Percentiles rank a stretch among this genome's conserved stretches.
Conservation (phyloP, 1,140 invertebrate genomes). For the Atta colombica region DNA sequence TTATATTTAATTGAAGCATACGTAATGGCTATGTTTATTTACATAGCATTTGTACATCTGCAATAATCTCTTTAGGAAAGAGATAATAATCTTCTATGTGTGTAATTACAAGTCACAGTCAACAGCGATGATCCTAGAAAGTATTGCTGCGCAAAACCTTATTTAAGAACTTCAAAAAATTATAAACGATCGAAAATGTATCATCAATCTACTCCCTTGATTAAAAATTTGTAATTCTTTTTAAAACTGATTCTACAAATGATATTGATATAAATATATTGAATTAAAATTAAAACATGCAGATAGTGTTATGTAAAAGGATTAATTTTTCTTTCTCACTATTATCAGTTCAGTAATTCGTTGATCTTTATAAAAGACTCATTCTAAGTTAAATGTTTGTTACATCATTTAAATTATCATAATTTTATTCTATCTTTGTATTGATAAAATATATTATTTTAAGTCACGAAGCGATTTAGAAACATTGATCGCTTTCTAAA, state of each 20-base stretch:
- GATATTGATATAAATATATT: background rate
- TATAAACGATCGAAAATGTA: background rate
- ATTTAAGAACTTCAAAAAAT: conserved; percentile 19
- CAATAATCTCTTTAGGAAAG: conserved; percentile 42
- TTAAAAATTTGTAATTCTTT: conserved; percentile 12
- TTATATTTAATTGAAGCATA: conserved; percentile 35
- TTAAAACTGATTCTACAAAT: background rate
- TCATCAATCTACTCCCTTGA: background rate
- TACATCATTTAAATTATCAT: conserved; percentile 3
- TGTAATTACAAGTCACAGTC: conserved; percentile 20
- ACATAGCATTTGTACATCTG: conserved; percentile 50
- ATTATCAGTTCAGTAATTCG: conserved; percentile 17
- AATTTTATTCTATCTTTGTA: background rate
- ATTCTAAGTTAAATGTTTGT: background rate
- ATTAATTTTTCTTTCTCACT: background rate
- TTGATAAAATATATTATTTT: conserved; percentile 31
- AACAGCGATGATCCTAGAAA: conserved; percentile 37
- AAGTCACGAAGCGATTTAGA: conserved; percentile 13
- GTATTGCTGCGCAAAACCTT: background rate
- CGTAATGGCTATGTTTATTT: conserved; percentile 32
- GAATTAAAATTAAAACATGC: background rate
- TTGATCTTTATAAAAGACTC: conserved; percentile 26
- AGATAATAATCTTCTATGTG: conserved; percentile 35
- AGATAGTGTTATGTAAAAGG: background rate
- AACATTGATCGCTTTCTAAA: conserved; percentile 24